Evolutionary conservation across 2,113 vertebrate species (phyloP), one percentile per base, ranked within the genome.

Genomic region (Plotosus lineatus): DNA sequence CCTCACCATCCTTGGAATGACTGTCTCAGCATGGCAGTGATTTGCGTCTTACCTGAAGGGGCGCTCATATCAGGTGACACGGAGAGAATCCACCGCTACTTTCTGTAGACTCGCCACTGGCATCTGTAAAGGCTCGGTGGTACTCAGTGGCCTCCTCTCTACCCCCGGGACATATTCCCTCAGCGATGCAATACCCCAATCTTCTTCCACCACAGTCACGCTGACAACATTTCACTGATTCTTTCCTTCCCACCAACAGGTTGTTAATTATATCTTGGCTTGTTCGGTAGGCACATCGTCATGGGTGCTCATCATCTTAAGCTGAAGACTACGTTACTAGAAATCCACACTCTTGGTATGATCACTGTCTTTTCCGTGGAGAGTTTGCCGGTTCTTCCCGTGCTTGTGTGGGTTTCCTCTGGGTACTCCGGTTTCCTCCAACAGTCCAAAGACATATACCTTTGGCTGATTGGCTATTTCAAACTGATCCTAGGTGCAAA

Each of bases 181-280:
- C 11, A 46, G 17, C 36, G 69, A 72, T 50, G 17, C 36, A 75
- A 58, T 58, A 75, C 38, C 51, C 36, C 38, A 58, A 23, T 40
- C 36, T 0, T 21, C 33, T 55, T 75, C 72, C 33, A 21, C 31
- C 17, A 36, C 19, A 56, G 36, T 75, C 40, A 58, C 31, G 55
- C 74, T 44, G 74, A 76, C 60, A 55, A 76, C 74, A 42, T 58
- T 58, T 42, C 58, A 76, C 74, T 76, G 74, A 76, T 56, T 55
- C 74, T 26, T 76, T 76, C 55, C 74, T 58, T 76, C 74, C 38
- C 73, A 75, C 73, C 73, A 75, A 56, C 73, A 42, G 74, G 53
- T 42, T 76, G 74, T 58, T 76, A 58, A 56, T 76, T 58, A 76
- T 76, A 76, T 76, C 53, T 76, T 28, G 36, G 74, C 74, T 76